Conservation (phyloP, 2,113 vertebrate species). For the Megaceryle maxima region DNA sequence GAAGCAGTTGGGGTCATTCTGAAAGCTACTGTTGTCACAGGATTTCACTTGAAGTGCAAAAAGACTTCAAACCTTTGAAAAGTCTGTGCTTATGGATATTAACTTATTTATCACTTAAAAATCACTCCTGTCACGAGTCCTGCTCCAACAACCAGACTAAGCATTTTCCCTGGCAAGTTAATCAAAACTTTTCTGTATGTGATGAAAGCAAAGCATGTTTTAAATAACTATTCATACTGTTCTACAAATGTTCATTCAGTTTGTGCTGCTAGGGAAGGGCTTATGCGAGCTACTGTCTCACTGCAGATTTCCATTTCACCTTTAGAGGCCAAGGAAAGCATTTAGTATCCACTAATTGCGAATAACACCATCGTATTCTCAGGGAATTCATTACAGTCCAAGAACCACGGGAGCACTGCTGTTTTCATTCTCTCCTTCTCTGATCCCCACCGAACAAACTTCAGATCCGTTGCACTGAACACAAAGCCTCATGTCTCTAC, state of each 20-base stretch:
- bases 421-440: not conserved
- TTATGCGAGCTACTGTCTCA: not conserved
- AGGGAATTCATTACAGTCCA: not conserved
- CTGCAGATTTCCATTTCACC: not conserved
- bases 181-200: not conserved
- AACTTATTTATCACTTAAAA: not conserved
- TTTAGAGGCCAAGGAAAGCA: not conserved
- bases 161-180: not conserved
- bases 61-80: not conserved
- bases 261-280: not conserved
- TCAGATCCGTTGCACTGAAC: fast-evolving
- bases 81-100: not conserved
- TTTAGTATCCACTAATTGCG: not conserved
- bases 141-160: no score
- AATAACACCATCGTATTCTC: not conserved
- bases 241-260: not conserved
- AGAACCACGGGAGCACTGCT: fast-evolving
- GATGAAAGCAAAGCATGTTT: not conserved
- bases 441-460: not conserved
- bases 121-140: not conserved
- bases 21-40: not conserved
- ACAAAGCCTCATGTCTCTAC: not conserved
- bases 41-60: not conserved
- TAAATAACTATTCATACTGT: not conserved
- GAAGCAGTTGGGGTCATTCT: not conserved